Conservation (phyloP, 1,140 invertebrate species). For the Venturia canescens region DNA sequence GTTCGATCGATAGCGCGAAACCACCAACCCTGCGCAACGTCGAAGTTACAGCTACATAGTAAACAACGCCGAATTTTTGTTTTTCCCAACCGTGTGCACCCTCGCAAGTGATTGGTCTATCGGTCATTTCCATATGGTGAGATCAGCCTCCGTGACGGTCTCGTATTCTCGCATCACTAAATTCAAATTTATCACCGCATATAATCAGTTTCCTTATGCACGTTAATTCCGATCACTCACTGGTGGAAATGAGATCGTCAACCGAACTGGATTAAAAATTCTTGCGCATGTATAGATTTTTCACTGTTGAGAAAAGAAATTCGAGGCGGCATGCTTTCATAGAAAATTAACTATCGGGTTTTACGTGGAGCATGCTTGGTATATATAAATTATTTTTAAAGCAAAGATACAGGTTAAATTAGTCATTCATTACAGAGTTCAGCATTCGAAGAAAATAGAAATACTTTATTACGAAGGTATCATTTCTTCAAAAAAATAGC, state of each 20-base stretch:
- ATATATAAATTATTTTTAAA: no score
- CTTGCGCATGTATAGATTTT: no score
- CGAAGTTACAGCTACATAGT: conserved; percentile 36
- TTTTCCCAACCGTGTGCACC: conserved; percentile 29
- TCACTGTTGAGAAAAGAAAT: not conserved
- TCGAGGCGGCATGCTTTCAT: no score
- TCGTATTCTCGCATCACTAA: conserved; percentile 22
- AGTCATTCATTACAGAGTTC: no score
- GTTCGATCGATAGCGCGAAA: conserved; percentile 57
- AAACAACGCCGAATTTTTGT: not conserved
- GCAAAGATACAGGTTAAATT: no score
- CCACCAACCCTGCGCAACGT: conserved; percentile 47
- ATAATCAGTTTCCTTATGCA: not conserved
- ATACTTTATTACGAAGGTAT: no score
- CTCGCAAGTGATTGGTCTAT: conserved; percentile 45
- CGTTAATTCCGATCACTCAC: not conserved
- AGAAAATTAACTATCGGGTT: no score
- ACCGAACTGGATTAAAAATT: not conserved
- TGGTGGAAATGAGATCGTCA: not conserved
- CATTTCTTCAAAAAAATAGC: not conserved
- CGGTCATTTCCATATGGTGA: conserved; percentile 45
- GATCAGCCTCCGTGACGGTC: conserved; percentile 52
- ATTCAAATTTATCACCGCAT: not conserved
- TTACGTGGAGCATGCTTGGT: no score
- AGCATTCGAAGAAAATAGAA: no score